These are phyloP conservation scores for Margaritifera margaritifera DNA, from an alignment of 2,888 invertebrate genomes.

Conservation along the genomic window DNA sequence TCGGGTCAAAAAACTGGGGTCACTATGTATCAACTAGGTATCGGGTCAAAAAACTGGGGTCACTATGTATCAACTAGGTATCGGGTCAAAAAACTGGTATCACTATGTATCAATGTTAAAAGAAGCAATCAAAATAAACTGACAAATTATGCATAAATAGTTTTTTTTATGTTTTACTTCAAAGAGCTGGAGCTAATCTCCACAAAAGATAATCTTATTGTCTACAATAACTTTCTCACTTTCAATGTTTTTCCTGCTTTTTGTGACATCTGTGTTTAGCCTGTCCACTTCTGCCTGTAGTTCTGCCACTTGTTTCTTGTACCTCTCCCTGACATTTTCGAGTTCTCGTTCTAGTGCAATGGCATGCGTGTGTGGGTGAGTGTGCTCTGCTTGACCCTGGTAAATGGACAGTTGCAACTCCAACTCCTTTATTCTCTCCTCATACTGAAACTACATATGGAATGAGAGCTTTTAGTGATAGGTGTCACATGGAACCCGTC, in stretches of 20 bases:
- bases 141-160: too few species aligned
- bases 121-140: too few species aligned
- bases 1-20: too few species aligned
- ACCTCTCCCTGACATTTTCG: conserved; percentile 62
- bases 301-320: conserved; percentile 59
- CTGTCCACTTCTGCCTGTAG: conserved; percentile 58
- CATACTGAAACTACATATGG: conserved; percentile 64
- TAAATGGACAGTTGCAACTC: conserved; percentile 61
- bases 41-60: too few species aligned
- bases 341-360: conserved; percentile 65
- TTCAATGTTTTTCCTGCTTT: conserved; percentile 45
- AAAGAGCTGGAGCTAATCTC: too few species aligned
- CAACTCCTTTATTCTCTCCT: conserved; percentile 65
- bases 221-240: conserved; percentile 19
- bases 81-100: too few species aligned
- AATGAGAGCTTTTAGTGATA: not conserved
- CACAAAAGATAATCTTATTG: too few species aligned
- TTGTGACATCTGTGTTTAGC: conserved; percentile 50
- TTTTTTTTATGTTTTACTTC: not conserved
- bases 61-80: too few species aligned
- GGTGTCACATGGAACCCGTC: not conserved
- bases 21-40: too few species aligned
- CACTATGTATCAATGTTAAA: too few species aligned
- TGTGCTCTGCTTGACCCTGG: conserved; percentile 41
- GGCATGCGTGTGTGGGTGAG: conserved; percentile 65